phyloP scores from a whole-genome alignment of 2,888 invertebrate species.

The Phyllotreta cruciferae region DNA sequence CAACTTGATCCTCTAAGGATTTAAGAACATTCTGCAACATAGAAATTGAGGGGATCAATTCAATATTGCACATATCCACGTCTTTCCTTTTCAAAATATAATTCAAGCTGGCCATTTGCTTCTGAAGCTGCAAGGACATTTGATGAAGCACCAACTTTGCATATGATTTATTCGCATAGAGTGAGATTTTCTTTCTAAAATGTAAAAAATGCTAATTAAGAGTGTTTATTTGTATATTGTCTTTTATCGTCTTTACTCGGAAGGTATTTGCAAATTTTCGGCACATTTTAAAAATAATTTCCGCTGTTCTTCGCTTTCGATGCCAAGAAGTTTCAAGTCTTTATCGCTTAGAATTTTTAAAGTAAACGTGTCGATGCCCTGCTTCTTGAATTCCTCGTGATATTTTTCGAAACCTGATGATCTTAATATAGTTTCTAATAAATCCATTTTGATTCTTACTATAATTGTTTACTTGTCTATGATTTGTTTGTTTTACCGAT shows the following conservation, averaged over 20 bases:
- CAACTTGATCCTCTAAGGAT: slow-evolving; percentile 36
- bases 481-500: too few species aligned
- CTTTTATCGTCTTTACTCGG: slow-evolving; percentile 47
- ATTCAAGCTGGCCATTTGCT: slow-evolving; percentile 42
- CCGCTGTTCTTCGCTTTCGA: slow-evolving; percentile 45
- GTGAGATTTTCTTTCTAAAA: slow-evolving; percentile 38
- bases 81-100: slow-evolving; percentile 40
- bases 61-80: slow-evolving; percentile 40
- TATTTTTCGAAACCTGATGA: slow-evolving; percentile 49
- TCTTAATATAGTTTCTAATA: slow-evolving; percentile 50
- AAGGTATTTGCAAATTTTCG: slow-evolving; percentile 46
- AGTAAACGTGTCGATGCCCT: slow-evolving; percentile 44
- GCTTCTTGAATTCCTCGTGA: slow-evolving; percentile 45
- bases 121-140: slow-evolving; percentile 41
- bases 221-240: neutral
- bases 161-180: slow-evolving; percentile 36
- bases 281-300: slow-evolving; percentile 36
- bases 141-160: slow-evolving; percentile 36
- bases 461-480: too few species aligned
- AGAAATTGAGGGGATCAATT: slow-evolving; percentile 33
- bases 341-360: slow-evolving; percentile 48
- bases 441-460: slow-evolving; percentile 43
- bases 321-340: slow-evolving; percentile 46
- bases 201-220: slow-evolving; percentile 3
- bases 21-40: slow-evolving; percentile 33